A percentile compares a stretch with the other conserved stretches of the same genome.
phyloP scores from a whole-genome alignment of 2,888 invertebrate species.

The Galeruca laticollis region DNA sequence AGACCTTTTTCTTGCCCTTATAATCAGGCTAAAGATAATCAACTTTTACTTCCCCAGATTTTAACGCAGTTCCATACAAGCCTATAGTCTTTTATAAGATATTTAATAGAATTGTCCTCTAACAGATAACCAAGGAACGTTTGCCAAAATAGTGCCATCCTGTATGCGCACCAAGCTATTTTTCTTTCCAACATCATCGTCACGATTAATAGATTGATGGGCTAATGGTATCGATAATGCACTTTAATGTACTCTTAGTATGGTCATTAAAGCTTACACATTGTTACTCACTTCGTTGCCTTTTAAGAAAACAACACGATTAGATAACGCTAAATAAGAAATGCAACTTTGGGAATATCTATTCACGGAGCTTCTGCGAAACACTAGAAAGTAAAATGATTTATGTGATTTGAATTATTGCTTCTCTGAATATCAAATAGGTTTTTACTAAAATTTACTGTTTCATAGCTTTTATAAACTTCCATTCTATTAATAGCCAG shows the following conservation, averaged over 20 bases:
- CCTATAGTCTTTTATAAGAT: background rate
- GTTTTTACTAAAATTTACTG: background rate
- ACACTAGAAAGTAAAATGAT: background rate
- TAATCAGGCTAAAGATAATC: no score
- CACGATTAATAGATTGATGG: slow-evolving; percentile 59
- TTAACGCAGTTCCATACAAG: no score
- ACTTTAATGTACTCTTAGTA: slow-evolving; percentile 51
- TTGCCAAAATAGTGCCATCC: slow-evolving; percentile 3
- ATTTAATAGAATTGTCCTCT: background rate
- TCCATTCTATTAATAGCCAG: background rate
- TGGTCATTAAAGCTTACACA: slow-evolving; percentile 52
- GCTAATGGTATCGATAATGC: slow-evolving; percentile 55
- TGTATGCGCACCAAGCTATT: slow-evolving; percentile 41
- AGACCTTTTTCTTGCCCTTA: no score
- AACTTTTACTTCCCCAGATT: no score
- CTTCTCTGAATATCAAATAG: background rate
- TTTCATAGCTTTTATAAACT: background rate
- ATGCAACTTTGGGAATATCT: background rate
- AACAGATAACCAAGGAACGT: background rate
- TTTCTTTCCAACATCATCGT: slow-evolving; percentile 47
- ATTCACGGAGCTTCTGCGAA: background rate
- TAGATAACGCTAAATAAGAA: slow-evolving; percentile 7
- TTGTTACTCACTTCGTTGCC: slow-evolving; percentile 40
- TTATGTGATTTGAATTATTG: background rate
- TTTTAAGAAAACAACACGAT: slow-evolving; percentile 31